Base-by-base conservation (phyloP, 2,888 invertebrate species). In the Kuschelorhynchus macadamiae region DNA sequence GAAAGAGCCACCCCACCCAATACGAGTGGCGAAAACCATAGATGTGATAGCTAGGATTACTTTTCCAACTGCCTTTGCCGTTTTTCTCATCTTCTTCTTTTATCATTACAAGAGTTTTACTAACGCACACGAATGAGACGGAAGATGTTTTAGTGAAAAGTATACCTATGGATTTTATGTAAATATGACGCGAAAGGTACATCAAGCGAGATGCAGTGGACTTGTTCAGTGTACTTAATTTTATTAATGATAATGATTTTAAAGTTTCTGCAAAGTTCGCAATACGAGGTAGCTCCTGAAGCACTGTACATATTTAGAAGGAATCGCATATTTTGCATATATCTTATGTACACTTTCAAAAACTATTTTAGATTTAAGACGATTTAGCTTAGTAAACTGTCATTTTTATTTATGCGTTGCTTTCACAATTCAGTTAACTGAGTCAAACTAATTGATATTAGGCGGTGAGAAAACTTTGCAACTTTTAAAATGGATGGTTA, bases 51-150 rank as follows among this genome's bases (percentile, higher is more conserved):
- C 96, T 70, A 90, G 96, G 85, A 94, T 96, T 84, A 95, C 95
- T 78, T 96, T 96, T 87, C 96, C 96, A 78, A 91, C 93, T 78
- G 95, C 96, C 81, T 96, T 94, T 86, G 92, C 94, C 82, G 91
- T 95, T 83, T 96, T 96, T 87, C 91, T 96, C 81, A 92, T 95
- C 84, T 96, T 95, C 88, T 96, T 96, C 89, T 96, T 96, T 88
- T 93, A 95, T 81, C 94, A 94, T 87, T 95, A 95, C 87, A 94
- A 94, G 85, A 93, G 92, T 86, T 92, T 92, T 83, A 89, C 89
- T 85, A 89, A 90, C 87, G 86, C 80, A 71, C 78, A 81, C 71
- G 80, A 76, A 16, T 72, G 25, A 25, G 7, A 7, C 3, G 25
- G 7, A 25, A 25, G 7, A 25, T 5, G 4, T 7, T 5, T 25